A percentile compares a stretch with the other conserved stretches of the same genome.
phyloP scores from a whole-genome alignment of 2,888 invertebrate genomes.

The Lacanobia oleracea region DNA sequence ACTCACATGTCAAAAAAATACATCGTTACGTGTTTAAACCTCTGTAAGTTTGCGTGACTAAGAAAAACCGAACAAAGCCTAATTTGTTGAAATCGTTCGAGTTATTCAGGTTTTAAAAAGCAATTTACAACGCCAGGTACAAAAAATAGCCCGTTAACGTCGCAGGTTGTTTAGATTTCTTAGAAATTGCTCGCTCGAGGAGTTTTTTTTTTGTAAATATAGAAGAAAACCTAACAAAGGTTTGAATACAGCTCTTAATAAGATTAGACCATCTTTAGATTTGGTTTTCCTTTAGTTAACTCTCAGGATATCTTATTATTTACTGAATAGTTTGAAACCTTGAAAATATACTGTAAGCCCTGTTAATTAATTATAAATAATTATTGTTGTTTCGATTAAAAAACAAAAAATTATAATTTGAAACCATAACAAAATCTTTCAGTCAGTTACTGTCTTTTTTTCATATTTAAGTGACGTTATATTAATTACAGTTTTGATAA shows the following conservation, averaged over 20 bases:
- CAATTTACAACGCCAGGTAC: constrained; percentile 43
- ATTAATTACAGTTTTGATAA: too few relatives aligned
- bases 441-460: too few relatives aligned
- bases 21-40: not conserved
- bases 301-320: not conserved
- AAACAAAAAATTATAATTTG: too few relatives aligned
- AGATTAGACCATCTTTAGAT: not conserved
- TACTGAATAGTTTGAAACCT: too few relatives aligned
- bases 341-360: too few relatives aligned
- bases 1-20: constrained; percentile 25
- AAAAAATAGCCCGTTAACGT: constrained; percentile 53
- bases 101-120: constrained; percentile 60
- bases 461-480: too few relatives aligned
- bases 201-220: constrained; percentile 17
- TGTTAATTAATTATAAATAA: too few relatives aligned
- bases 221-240: constrained; percentile 2
- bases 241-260: not conserved
- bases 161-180: constrained; percentile 49
- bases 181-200: constrained; percentile 29
- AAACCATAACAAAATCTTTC: too few relatives aligned
- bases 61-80: constrained; percentile 48
- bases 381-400: too few relatives aligned
- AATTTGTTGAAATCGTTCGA: constrained; percentile 59
- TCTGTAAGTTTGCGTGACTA: constrained; percentile 48
- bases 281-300: not conserved